A percentile compares a stretch with the other conserved stretches of the same genome.
Conservation (phyloP, 2,888 invertebrate species). For the Rotaria magnacalcarata region DNA sequence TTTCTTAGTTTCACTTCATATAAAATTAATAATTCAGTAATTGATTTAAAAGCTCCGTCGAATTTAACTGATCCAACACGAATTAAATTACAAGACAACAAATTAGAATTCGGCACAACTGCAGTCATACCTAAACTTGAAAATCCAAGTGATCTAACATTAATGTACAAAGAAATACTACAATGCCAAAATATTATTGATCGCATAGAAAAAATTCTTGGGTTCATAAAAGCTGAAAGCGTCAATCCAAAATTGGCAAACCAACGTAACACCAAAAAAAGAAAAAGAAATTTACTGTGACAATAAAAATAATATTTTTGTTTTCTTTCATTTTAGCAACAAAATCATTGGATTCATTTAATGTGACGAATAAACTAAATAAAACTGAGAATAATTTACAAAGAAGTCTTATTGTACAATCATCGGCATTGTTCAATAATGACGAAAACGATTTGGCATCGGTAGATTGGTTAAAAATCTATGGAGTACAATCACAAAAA, state of each 20-base stretch:
- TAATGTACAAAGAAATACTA: slow-evolving; percentile 33
- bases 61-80: slow-evolving; percentile 23
- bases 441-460: slow-evolving; percentile 58
- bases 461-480: slow-evolving; percentile 55
- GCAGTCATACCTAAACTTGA: background rate
- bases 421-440: background rate
- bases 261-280: background rate
- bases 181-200: background rate
- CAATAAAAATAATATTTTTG: no score
- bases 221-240: background rate
- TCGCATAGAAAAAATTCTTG: slow-evolving; percentile 13
- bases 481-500: slow-evolving; percentile 54
- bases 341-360: background rate
- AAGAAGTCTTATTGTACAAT: slow-evolving; percentile 7
- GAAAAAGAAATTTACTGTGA: no score
- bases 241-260: background rate
- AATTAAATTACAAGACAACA: slow-evolving; percentile 9
- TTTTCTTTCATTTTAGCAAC: background rate
- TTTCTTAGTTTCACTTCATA: background rate
- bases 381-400: background rate
- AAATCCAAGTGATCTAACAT: slow-evolving; percentile 16
- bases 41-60: background rate
- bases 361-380: background rate
- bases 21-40: background rate
- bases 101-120: background rate